Conservation (phyloP, 2,113 vertebrate species). For the Nestor notabilis region DNA sequence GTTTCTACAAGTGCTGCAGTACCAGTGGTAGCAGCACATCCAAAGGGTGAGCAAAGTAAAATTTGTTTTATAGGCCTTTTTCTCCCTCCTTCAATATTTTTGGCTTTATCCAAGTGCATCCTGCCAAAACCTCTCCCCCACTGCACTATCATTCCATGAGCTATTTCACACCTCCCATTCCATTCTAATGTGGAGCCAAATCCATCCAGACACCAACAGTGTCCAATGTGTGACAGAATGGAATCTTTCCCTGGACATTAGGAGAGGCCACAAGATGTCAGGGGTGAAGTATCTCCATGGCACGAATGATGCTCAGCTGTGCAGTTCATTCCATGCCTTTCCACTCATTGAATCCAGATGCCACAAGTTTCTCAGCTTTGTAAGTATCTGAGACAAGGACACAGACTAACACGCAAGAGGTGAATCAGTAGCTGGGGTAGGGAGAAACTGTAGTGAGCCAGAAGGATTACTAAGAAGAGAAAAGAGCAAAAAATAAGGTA, state of each 20-base stretch:
- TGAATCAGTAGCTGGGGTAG: background rate
- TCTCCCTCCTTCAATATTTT: background rate
- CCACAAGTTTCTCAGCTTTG: background rate
- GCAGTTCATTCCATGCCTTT: background rate
- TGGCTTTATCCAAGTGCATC: background rate
- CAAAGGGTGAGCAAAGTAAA: background rate
- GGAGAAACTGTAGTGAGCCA: background rate
- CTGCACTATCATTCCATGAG: background rate
- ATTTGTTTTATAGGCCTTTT: background rate
- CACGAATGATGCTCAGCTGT: background rate
- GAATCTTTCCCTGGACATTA: background rate
- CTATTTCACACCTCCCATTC: constrained; percentile 32
- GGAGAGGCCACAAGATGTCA: background rate
- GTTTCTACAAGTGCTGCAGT: background rate
- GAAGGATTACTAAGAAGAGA: background rate
- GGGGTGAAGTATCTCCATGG: background rate
- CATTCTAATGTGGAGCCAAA: background rate
- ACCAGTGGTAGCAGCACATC: background rate
- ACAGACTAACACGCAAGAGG: background rate
- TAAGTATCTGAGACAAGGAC: background rate
- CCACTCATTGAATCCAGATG: background rate
- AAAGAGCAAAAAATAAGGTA: background rate
- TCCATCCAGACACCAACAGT: background rate
- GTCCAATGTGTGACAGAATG: background rate
- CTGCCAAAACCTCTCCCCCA: background rate